Base-by-base conservation (phyloP, 2,797 vertebrate species). In the Diplodus puntazzo region DNA sequence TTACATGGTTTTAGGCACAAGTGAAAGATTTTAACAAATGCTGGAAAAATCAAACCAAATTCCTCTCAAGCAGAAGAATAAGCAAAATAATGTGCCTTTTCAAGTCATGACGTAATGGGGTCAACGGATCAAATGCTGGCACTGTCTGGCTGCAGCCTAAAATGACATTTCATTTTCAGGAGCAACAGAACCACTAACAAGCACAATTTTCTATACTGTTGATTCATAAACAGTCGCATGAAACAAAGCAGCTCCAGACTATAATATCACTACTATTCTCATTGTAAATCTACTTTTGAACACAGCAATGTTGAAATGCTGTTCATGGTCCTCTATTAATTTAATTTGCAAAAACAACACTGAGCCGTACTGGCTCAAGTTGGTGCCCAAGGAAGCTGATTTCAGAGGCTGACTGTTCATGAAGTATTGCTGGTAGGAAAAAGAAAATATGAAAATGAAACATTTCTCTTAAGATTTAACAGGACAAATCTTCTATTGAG, bases 341-440 rank as follows among this genome's bases (percentile, higher is more conserved):
- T 66, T 59, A 0, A 60, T 49, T 77, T 59, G 42, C 30, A 79
- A 60, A 79, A 75, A 46, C 4, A 65, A 45, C 27, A 61, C 1
- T 34, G 4, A 77, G 59, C 30, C 75, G 21, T 80, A 69, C 54
- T 45, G 46, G 48, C 30, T 69, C 49, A 48, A 65, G 42, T 6
- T 18, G 42, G 10, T 55, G 50, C 73, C 55, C 49, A 71, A 25
- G 17, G 42, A 12, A 49, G 48, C 7, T 46, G 21, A 66, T 79
- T 83, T 87, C 45, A 86, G 48, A 77, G 18, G 27, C 20, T 75
- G 62, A 78, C 77, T 85, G 72, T 71, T 80, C 16, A 77, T 71
- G 30, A 87, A 80, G 42, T 87, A 20, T 11, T 78, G 18, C 72
- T 57, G 60, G 46, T 52, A 52, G 63, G 5, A 73, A 76, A 54